These are phyloP conservation scores for Hypselothyrea guttata DNA, from an alignment of 2,888 invertebrate genomes.

Conservation along the genomic window DNA sequence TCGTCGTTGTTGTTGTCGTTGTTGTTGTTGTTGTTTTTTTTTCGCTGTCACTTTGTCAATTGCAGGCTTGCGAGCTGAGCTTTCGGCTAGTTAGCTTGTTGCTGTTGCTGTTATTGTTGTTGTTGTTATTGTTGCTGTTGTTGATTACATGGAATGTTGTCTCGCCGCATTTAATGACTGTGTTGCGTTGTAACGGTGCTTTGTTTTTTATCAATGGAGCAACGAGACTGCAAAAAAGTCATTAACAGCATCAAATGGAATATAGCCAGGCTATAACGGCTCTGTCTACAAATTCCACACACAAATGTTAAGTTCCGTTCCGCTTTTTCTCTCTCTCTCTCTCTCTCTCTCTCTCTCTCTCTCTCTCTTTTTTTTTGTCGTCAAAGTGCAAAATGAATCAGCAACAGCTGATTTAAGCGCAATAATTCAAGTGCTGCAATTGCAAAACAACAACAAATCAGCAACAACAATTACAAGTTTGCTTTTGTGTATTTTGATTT, in stretches of 20 bases:
- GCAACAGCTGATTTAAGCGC: conserved; percentile 21
- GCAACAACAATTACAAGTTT: conserved; percentile 1
- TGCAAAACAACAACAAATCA: neutral
- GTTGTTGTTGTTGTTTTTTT: conserved; percentile 26
- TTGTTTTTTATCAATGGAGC: conserved; percentile 66
- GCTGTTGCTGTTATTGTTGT: conserved; percentile 36
- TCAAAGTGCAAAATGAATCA: neutral
- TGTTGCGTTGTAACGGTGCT: conserved; percentile 68
- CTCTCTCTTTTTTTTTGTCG: neutral
- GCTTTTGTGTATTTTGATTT: conserved; percentile 27
- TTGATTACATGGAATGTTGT: conserved; percentile 74
- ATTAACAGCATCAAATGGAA: conserved; percentile 26
- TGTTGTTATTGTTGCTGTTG: conserved; percentile 32
- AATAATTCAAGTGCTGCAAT: conserved; percentile 9
- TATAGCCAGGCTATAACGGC: conserved; percentile 13
- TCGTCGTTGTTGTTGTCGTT: conserved; percentile 34
- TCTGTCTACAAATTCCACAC: conserved; percentile 16
- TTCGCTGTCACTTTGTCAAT: conserved; percentile 51
- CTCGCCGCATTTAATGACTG: conserved; percentile 79
- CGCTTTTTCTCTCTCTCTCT: conserved; percentile 7
- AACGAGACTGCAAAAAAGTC: conserved; percentile 22
- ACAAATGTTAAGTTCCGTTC: conserved; percentile 26
- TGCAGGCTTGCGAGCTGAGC: conserved; percentile 53
- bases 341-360: too few species aligned
- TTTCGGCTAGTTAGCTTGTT: conserved; percentile 32